Conservation (phyloP, 1,140 invertebrate genomes). For the Diachasmimorpha longicaudata region DNA sequence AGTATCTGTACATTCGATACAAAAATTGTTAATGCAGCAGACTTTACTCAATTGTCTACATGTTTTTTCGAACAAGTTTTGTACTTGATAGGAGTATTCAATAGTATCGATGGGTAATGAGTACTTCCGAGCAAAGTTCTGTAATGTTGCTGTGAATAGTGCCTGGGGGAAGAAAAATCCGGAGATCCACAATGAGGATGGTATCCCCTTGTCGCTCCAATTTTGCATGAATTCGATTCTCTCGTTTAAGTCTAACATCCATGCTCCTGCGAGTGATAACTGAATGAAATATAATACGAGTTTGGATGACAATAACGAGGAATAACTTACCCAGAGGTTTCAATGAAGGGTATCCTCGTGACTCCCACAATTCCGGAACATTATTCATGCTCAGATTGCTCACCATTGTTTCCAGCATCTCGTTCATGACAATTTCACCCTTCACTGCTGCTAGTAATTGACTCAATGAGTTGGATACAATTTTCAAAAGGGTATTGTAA, state of each 20-base stretch:
- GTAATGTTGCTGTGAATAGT: conserved; percentile 81
- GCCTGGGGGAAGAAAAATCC: conserved; percentile 88
- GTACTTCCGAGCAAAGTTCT: conserved; percentile 82
- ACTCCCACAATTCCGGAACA: conserved; percentile 75
- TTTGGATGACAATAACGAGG: neutral
- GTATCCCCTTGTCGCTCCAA: conserved; percentile 75
- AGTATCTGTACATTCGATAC: neutral
- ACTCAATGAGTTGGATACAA: conserved; percentile 69
- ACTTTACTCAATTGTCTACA: too few relatives aligned
- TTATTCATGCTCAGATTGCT: conserved; percentile 69
- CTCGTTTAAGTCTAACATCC: conserved; percentile 67
- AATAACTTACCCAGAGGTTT: conserved; percentile 73
- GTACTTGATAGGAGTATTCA: conserved; percentile 74
- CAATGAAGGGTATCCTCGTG: conserved; percentile 79
- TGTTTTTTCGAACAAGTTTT: neutral
- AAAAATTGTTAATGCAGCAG: neutral
- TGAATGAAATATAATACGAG: too few relatives aligned
- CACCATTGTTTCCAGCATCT: conserved; percentile 74
- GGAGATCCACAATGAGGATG: conserved; percentile 82
- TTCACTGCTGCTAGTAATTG: conserved; percentile 77
- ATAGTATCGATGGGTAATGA: conserved; percentile 80
- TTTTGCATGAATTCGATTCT: conserved; percentile 70
- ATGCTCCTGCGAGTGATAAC: conserved; percentile 61
- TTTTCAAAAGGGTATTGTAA: conserved; percentile 73
- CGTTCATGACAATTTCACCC: conserved; percentile 80